Base-by-base conservation (phyloP, 2,797 vertebrate species). In the Sebastes baramenuke region DNA sequence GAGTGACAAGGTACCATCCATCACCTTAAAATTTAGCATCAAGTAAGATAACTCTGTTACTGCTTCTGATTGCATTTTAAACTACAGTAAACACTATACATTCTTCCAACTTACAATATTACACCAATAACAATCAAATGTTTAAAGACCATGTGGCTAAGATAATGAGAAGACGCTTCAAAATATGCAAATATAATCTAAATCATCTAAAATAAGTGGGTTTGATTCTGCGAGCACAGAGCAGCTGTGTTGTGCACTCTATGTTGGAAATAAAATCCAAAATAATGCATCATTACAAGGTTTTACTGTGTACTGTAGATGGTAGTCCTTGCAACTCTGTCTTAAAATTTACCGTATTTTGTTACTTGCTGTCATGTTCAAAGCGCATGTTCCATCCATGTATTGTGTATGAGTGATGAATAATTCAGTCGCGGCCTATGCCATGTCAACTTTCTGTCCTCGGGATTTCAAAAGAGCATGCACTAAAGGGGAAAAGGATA, bases 341-440 rank as follows among this genome's bases (percentile, higher is more conserved):
- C 11, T 81, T 13, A 32, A 83, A 64, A 72, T 75, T 46, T 13
- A 12, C 18, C 9, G 64, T 74, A 46, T 88, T 82, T 49, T 36
- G 72, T 85, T 76, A n/a, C 38, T 67, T 64, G 78, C 38, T 72
- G 29, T 75, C 67, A 29, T 60, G 77, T 82, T 84, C 76, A 81
- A 77, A 80, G 72, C 7, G 18, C 67, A 82, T 84, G 67, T 70
- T 80, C 36, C 68, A 77, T 87, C 62, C 38, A 42, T 42, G 38
- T 75, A 76, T 83, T 81, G 64, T 89, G 71, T 56, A 81, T n/a
- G 54, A 75, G 77, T 65, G 7, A 59, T 94, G 38, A 90, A 92
- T 92, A 69, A 94, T 93, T 90, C 49, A 90, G 20, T 4, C 2
- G 56, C 25, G 52, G n/a, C 36, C 66, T 0, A 29, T 30, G 67